Base-by-base conservation (phyloP, 2,113 vertebrate genomes). In the Psophia crepitans region DNA sequence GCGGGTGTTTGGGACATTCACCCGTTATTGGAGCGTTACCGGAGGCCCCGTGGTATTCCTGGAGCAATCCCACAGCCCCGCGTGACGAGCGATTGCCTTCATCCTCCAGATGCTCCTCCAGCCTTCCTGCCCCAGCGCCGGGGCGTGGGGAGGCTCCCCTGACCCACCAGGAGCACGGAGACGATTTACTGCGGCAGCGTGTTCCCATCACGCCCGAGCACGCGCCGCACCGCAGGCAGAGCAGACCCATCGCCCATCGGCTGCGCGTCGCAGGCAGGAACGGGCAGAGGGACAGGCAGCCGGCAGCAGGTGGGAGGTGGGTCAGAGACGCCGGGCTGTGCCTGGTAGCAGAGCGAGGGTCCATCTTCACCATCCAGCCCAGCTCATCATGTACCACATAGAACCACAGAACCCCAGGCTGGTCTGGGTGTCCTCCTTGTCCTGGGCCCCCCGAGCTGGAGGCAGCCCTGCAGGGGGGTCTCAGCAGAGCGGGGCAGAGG, bases 101-200 rank as follows among this genome's bases (percentile, higher is more conserved):
- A 23, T 15, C 27, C 27, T 32, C 64, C 7, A 1, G 51, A 8
- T 26, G 64, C 53, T 33, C 20, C 79, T 41, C 64, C 43, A 17
- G n/a, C 41, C 43, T 21, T 12, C 4, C n/a, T 7, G 51, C 77
- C 27, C 51, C 27, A 3, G 41, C 5, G 9, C 21, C 5, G 35
- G 19, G 11, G 35, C 74, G 7, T 14, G 8, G 43, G 74, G 43
- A 37, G 37, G 14, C 22, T 32, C 43, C 26, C 57, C 39, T 8
- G 48, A 35, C 19, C 61, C 49, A 11, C 3, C 5, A 23, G 23
- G 49, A 35, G 63, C 63, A 37, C 11, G 5, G 8, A 6, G 43
- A 3, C 5, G 14, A 23, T 37, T 30, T 30, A 8, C 43, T 14
- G 2, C 19, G 11, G 2, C 44, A 2, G 6, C 5, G 3, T 8